Percentiles rank a stretch among this genome's conserved stretches.
Conservation (phyloP, 2,797 vertebrate genomes). For the Cryptoprocta ferox region DNA sequence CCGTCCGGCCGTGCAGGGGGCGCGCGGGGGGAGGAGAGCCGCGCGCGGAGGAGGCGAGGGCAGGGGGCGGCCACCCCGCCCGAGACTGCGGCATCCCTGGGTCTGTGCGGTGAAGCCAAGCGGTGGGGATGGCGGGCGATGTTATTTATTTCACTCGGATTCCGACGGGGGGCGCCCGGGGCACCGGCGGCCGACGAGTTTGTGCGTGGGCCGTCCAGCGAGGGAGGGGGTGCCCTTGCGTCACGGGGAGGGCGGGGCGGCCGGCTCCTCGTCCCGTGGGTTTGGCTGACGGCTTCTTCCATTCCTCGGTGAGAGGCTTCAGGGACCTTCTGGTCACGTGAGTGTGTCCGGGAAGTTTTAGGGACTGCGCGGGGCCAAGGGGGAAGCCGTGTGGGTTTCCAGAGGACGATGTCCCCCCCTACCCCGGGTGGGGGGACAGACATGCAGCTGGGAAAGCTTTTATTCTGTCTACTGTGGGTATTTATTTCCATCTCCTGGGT, state of each 20-base stretch:
- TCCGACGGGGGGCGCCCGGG: not conserved
- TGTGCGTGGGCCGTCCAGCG: not conserved
- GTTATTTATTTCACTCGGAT: constrained; percentile 60
- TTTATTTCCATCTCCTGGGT: constrained; percentile 1
- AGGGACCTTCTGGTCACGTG: not conserved
- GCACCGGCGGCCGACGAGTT: not conserved
- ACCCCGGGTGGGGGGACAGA: not conserved
- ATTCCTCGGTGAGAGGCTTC: not conserved
- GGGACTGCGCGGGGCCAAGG: not conserved
- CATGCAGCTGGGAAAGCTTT: not conserved
- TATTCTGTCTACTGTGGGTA: not conserved
- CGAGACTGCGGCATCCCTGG: not conserved
- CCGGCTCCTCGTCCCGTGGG: not conserved
- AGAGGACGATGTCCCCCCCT: not conserved
- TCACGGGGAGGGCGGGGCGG: not conserved
- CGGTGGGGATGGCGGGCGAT: not conserved
- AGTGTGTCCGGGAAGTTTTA: not conserved
- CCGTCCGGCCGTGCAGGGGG: not conserved
- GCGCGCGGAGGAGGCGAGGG: not conserved
- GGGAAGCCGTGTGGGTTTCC: not conserved
- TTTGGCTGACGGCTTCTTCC: not conserved
- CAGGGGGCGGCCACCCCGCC: not conserved
- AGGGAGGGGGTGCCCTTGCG: not conserved
- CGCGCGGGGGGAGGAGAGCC: not conserved
- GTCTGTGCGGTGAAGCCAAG: not conserved